phyloP scores from a whole-genome alignment of 2,888 invertebrate genomes.

The Acronicta leporina region DNA sequence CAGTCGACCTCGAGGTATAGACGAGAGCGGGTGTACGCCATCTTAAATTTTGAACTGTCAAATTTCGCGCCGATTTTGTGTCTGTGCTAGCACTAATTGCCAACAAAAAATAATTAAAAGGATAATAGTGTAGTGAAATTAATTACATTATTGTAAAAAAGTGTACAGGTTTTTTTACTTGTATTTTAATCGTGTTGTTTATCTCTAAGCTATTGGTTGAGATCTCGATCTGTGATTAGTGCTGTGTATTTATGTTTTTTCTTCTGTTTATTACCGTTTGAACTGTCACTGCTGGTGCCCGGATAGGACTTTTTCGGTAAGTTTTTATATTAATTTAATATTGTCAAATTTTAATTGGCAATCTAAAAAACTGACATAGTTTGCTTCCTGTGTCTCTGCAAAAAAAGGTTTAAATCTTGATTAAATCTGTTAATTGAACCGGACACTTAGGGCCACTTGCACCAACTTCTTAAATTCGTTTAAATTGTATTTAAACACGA shows the following conservation, averaged over 20 bases:
- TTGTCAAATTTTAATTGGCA: constrained; percentile 8
- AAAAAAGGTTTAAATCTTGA: constrained; percentile 26
- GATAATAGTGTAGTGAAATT: constrained; percentile 51
- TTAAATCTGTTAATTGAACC: constrained; percentile 42
- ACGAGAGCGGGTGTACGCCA: constrained; percentile 75
- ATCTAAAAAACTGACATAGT: constrained; percentile 26
- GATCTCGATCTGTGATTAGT: constrained; percentile 68
- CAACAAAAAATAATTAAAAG: constrained; percentile 41
- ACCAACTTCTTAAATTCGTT: too few species aligned
- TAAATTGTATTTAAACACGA: too few species aligned
- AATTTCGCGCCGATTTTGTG: constrained; percentile 76
- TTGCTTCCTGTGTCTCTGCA: constrained; percentile 27
- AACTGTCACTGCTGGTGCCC: constrained; percentile 63
- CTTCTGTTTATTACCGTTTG: constrained; percentile 60
- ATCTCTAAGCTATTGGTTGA: constrained; percentile 45
- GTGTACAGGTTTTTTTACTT: constrained; percentile 38
- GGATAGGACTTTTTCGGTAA: constrained; percentile 66
- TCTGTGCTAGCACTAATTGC: constrained; percentile 58
- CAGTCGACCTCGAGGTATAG: constrained; percentile 85
- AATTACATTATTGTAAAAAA: constrained; percentile 37
- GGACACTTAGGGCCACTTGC: too few species aligned
- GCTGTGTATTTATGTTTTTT: constrained; percentile 60
- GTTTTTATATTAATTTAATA: constrained; percentile 46
- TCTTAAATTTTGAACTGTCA: constrained; percentile 69
- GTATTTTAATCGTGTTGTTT: constrained; percentile 50